phyloP scores from a whole-genome alignment of 2,888 invertebrate species.

The Epirrhoe tristata region DNA sequence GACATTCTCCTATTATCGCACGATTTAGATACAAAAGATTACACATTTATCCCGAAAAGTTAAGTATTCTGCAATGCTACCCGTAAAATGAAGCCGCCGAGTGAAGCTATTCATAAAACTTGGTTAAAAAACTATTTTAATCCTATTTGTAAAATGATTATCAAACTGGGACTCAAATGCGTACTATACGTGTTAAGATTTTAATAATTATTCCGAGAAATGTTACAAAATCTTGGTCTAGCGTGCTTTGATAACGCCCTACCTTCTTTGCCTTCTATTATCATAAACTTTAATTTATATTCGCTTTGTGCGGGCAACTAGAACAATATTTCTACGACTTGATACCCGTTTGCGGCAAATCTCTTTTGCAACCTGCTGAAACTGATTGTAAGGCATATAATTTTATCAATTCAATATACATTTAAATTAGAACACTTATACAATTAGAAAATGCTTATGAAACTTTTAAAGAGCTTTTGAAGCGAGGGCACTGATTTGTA shows the following conservation, averaged over 20 bases:
- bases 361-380: constrained; percentile 25
- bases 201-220: constrained; percentile 32
- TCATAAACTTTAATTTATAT: constrained; percentile 46
- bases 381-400: constrained; percentile 17
- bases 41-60: too few relatives aligned
- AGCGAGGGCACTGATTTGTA: neutral
- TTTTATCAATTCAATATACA: constrained; percentile 15
- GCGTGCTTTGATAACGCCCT: constrained; percentile 45
- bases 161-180: too few relatives aligned
- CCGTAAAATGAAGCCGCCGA: too few relatives aligned
- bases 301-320: constrained; percentile 38
- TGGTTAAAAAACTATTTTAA: too few relatives aligned
- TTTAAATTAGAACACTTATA: constrained; percentile 11
- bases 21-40: neutral
- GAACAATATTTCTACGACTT: constrained; percentile 29
- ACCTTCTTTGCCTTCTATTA: constrained; percentile 39
- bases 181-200: constrained; percentile 24
- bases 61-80: too few relatives aligned
- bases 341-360: constrained; percentile 27
- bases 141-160: too few relatives aligned
- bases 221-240: constrained; percentile 41
- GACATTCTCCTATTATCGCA: neutral
- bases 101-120: too few relatives aligned
- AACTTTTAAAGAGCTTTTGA: neutral
- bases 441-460: neutral